Conservation (phyloP, 2,888 invertebrate species). For the Parelbella ahira region DNA sequence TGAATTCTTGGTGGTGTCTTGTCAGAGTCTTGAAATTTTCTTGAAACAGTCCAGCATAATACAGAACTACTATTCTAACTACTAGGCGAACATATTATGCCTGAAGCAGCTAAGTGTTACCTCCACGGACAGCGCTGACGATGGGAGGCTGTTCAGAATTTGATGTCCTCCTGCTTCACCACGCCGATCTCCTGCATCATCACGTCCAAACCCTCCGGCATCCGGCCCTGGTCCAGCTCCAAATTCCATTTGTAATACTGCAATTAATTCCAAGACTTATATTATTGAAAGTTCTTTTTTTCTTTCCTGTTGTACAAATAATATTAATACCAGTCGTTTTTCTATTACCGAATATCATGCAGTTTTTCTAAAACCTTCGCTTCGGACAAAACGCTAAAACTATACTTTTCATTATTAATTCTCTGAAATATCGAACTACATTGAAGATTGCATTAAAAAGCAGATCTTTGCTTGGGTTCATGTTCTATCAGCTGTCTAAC, state of each 20-base stretch:
- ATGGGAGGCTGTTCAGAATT: slow-evolving; percentile 38
- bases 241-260: slow-evolving; percentile 90
- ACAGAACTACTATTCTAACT: slow-evolving; percentile 17
- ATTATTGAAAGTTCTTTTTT: too few species aligned
- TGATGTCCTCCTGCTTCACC: slow-evolving; percentile 83
- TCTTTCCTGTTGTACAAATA: too few species aligned
- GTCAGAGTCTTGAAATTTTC: slow-evolving; percentile 3
- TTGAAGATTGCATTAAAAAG: too few species aligned
- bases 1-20: too few species aligned
- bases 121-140: slow-evolving; percentile 19
- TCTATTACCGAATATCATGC: too few species aligned
- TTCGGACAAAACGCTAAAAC: too few species aligned
- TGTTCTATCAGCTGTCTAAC: too few species aligned
- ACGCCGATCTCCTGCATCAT: slow-evolving; percentile 87
- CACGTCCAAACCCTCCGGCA: slow-evolving; percentile 89
- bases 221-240: slow-evolving; percentile 89
- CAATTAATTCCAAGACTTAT: slow-evolving; percentile 31
- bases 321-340: too few species aligned
- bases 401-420: too few species aligned
- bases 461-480: too few species aligned
- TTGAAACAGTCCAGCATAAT: slow-evolving; percentile 9
- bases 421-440: too few species aligned
- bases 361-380: too few species aligned
- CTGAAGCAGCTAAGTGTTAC: slow-evolving; percentile 28
- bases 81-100: slow-evolving; percentile 25